Evolutionary conservation across 2,888 invertebrate species (phyloP), one percentile per base, ranked within the genome.

Genomic region (Orchestes rusci): DNA sequence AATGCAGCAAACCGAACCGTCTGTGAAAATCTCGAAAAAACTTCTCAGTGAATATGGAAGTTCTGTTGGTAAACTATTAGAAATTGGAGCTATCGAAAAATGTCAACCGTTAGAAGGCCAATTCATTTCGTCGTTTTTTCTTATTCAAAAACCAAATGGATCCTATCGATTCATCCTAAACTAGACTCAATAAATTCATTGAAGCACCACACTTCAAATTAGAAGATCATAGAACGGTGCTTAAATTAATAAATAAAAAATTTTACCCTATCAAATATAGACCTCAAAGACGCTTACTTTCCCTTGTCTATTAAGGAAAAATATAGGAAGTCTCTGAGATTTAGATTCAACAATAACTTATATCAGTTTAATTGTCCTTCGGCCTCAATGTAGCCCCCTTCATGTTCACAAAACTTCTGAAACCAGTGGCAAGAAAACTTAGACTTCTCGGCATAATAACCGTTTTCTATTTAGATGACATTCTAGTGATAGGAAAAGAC

Each of bases 91-190:
- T 18, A 32, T 46, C 13, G 7, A n/a, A 18, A 38, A 46, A 29
- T 38, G 32, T 7, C 2, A 27, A 19, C 17, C 16, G 8, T 16
- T 2, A 23, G 28, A 32, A 28, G n/a, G 32, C 12, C 18, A 43
- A 32, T 43, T 43, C 34, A 13, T 39, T 12, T 47, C 38, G 36
- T 35, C 36, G 2, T 30, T 18, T 20, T 37, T 46, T 37, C 33
- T 45, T n/a, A 40, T 23, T 16, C 18, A 38, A 39, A 45, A 45
- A 45, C 37, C 35, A 5, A 29, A 46, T 20, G 41, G 46, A 5
- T 23, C 23, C 5, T 23, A 23, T 10, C 5, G 23, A 23, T 23
- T 23, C 10, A 23, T 23, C 10, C 10, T 15, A 4, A 15, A 32
- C 16, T 16, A 4, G 15, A 29, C 29, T n/a, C n/a, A n/a, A n/a